Evolutionary conservation across 2,888 invertebrate genomes (phyloP).

Genomic region (Myopa testacea): DNA sequence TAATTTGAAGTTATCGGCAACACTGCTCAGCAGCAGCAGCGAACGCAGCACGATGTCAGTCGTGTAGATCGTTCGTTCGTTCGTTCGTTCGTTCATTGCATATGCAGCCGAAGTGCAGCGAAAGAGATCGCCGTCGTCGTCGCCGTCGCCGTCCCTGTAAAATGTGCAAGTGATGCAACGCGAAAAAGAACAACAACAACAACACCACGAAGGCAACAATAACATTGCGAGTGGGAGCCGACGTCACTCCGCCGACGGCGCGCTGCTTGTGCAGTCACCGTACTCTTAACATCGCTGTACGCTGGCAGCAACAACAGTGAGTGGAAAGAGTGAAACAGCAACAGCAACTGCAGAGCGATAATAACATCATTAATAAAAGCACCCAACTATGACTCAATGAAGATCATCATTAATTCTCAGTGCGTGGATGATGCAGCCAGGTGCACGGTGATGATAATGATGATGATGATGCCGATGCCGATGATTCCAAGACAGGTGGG

Average conservation of each 20-base stretch:
- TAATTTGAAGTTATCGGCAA: no score
- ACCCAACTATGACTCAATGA: slow-evolving; percentile 1
- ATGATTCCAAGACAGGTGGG: no score
- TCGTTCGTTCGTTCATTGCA: no score
- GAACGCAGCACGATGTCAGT: no score
- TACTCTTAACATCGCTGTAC: neutral
- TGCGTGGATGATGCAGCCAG: neutral
- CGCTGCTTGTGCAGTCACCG: neutral
- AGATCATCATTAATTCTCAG: slow-evolving; percentile 3
- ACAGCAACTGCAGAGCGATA: neutral
- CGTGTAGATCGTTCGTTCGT: no score
- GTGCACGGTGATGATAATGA: neutral
- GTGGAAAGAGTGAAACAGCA: neutral
- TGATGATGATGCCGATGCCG: no score
- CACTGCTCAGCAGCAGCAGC: no score
- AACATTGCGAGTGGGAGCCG: neutral
- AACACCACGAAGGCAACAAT: neutral
- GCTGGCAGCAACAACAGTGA: neutral
- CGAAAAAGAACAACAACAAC: neutral
- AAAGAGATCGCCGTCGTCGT: no score
- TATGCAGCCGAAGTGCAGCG: no score
- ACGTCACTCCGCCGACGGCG: slow-evolving; percentile 13
- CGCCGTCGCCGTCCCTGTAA: no score
- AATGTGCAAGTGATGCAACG: neutral
- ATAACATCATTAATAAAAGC: neutral